phyloP scores from a whole-genome alignment of 2,113 vertebrate genomes.

The Eleginops maclovinus region DNA sequence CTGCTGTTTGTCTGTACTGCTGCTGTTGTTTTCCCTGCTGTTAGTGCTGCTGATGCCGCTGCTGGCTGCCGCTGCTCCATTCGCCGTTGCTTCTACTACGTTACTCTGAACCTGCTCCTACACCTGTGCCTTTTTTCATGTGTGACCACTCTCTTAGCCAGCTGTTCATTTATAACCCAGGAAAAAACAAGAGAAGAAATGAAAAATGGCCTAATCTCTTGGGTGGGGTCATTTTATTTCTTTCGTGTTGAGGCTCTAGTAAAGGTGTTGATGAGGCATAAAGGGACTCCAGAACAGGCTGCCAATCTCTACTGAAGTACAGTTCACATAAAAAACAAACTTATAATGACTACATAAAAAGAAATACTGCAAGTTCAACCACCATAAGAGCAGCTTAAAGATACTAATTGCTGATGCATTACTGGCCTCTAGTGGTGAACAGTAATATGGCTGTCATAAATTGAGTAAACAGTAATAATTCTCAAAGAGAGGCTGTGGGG shows the following conservation, averaged over 20 bases:
- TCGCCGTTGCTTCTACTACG: slow-evolving; percentile 4
- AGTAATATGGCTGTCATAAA: slow-evolving; percentile 1
- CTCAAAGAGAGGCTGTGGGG: slow-evolving; percentile 22
- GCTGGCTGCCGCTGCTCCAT: slow-evolving; percentile 15
- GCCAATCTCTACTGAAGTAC: background rate
- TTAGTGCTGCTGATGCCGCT: slow-evolving; percentile 25
- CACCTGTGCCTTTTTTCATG: slow-evolving; percentile 1
- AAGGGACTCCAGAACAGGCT: background rate
- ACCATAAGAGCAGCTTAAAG: background rate
- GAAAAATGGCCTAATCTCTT: background rate
- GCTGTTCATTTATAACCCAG: slow-evolving; percentile 13
- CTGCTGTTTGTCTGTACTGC: slow-evolving; percentile 47
- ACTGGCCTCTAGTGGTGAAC: slow-evolving; percentile 78
- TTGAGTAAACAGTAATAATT: slow-evolving; percentile 45
- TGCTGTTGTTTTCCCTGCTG: slow-evolving; percentile 33
- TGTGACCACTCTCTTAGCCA: slow-evolving; percentile 1
- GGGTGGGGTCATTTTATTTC: background rate
- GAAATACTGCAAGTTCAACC: slow-evolving; percentile 22
- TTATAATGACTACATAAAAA: background rate
- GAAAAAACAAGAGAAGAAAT: background rate
- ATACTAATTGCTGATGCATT: slow-evolving; percentile 52
- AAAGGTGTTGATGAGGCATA: background rate
- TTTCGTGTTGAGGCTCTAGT: background rate
- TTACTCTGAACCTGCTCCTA: background rate
- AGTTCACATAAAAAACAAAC: background rate